A percentile compares a stretch with the other conserved stretches of the same genome.
Evolutionary conservation across 2,797 vertebrate genomes (phyloP).

Genomic region (Xenentodon cancila): DNA sequence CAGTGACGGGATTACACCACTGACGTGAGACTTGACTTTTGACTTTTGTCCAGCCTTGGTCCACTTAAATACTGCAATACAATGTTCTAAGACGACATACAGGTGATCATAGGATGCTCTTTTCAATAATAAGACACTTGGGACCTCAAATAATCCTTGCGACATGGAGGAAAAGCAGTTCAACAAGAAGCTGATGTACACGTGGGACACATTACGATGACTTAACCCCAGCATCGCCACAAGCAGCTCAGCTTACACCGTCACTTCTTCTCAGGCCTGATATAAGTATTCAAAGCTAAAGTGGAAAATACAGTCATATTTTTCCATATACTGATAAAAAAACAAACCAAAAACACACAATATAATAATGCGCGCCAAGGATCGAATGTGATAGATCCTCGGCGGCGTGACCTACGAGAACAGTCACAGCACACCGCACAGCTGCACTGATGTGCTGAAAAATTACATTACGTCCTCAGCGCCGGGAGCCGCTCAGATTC

Average conservation of each 20-base stretch:
- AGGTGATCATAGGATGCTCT: no score
- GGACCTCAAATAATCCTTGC: not conserved
- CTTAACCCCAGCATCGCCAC: not conserved
- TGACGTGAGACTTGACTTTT: no score
- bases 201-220: not conserved
- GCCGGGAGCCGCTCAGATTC: constrained; percentile 42
- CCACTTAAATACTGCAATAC: no score
- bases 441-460: constrained; percentile 35
- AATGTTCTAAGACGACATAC: no score
- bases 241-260: not conserved
- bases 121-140: no score
- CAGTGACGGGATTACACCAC: no score
- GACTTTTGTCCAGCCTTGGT: no score
- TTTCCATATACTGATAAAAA: constrained; percentile 21
- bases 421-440: constrained; percentile 3
- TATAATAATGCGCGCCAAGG: constrained; percentile 32
- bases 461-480: constrained; percentile 53
- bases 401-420: constrained; percentile 38
- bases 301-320: constrained; percentile 16
- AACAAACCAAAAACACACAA: not conserved
- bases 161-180: not conserved
- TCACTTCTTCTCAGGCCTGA: not conserved
- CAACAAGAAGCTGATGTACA: constrained; percentile 8
- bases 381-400: constrained; percentile 35
- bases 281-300: constrained; percentile 12